Evolutionary conservation across 2,888 invertebrate species (phyloP).

Genomic region (Drosophila aldrichi): DNA sequence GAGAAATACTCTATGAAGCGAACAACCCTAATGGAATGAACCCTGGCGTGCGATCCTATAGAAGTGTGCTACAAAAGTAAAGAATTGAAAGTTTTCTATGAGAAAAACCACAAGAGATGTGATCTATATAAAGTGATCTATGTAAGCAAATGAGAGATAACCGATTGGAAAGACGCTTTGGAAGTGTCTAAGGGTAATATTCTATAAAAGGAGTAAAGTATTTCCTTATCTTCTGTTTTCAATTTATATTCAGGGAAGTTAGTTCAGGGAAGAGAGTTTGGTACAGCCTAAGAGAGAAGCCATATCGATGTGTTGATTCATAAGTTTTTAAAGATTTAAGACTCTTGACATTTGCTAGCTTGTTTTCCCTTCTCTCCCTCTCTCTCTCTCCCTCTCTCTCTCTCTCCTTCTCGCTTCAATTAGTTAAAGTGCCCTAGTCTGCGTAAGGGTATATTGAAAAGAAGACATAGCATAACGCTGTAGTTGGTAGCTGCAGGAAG

Average conservation of each 20-base stretch:
- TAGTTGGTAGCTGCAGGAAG: constrained; percentile 55
- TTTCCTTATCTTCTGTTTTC: no score
- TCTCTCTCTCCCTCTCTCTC: background rate
- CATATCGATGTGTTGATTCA: background rate
- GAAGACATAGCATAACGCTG: constrained; percentile 55
- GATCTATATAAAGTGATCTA: background rate
- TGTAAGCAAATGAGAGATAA: background rate
- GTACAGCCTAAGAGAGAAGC: no score
- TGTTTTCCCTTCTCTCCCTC: background rate
- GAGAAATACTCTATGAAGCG: no score
- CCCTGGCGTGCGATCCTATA: background rate
- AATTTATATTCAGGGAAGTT: no score
- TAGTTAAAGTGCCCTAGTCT: constrained; percentile 13
- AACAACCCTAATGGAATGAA: background rate
- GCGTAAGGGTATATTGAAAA: constrained; percentile 39
- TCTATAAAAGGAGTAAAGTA: no score
- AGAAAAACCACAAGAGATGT: background rate
- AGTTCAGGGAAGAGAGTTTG: no score
- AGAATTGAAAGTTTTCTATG: background rate
- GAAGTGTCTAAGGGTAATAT: no score
- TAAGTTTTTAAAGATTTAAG: background rate
- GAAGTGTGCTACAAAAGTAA: background rate
- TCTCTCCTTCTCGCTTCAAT: background rate
- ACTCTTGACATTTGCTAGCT: background rate
- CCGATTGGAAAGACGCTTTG: no score